Percentiles rank a stretch among this genome's conserved stretches.
phyloP scores from a whole-genome alignment of 2,113 vertebrate species.

The Tupaia tana region DNA sequence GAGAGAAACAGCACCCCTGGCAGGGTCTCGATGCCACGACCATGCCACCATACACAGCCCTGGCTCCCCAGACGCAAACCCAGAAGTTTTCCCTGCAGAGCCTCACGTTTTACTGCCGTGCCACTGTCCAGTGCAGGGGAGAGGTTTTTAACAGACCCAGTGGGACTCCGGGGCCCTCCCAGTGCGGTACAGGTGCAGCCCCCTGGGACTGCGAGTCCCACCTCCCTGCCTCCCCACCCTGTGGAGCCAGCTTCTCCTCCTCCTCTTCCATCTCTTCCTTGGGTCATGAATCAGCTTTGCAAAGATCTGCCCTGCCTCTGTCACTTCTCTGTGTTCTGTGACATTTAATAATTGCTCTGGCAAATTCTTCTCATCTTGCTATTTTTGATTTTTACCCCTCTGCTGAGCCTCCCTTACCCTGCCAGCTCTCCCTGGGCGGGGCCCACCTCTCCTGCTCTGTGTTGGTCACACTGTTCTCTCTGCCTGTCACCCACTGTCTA shows the following conservation, averaged over 20 bases:
- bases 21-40: too few relatives aligned
- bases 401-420: not conserved
- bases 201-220: not conserved
- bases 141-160: not conserved
- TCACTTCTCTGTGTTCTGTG: not conserved
- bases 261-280: not conserved
- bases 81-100: too few relatives aligned
- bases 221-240: not conserved
- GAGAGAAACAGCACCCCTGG: too few relatives aligned
- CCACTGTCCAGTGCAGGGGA: too few relatives aligned
- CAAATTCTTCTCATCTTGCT: not conserved
- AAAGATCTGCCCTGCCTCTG: not conserved
- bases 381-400: not conserved
- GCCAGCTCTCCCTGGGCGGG: not conserved
- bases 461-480: not conserved
- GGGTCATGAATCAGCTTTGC: not conserved
- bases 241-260: not conserved
- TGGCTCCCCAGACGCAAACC: too few relatives aligned
- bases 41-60: too few relatives aligned
- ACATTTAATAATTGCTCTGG: not conserved
- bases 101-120: too few relatives aligned
- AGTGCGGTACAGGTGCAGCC: rapidly evolving
- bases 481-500: not conserved
- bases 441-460: not conserved
- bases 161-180: not conserved